Evolutionary conservation across 2,113 vertebrate species (phyloP).

Genomic region (Electrona antarctica): DNA sequence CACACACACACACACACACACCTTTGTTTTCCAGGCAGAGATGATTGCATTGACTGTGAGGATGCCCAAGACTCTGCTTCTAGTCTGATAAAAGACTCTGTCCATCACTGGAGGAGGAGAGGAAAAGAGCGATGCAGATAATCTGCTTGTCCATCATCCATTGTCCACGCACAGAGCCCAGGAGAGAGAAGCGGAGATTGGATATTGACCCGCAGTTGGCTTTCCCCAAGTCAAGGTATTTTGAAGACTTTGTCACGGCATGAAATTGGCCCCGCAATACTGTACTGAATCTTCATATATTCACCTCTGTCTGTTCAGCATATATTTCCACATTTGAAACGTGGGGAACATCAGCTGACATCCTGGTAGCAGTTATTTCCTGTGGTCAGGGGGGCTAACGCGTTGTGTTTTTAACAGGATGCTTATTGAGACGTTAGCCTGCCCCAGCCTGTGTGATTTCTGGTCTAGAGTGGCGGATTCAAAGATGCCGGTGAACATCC

Average conservation of each 20-base stretch:
- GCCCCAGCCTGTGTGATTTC: too few species aligned
- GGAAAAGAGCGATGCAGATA: conserved; percentile 45
- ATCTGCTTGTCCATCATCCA: conserved; percentile 68
- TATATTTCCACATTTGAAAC: conserved; percentile 18
- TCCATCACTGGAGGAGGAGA: conserved; percentile 51
- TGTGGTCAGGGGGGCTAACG: not conserved
- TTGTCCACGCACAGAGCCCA: conserved; percentile 59
- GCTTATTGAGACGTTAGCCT: too few species aligned
- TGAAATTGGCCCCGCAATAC: conserved; percentile 29
- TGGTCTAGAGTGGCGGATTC: too few species aligned
- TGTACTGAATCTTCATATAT: conserved; percentile 7
- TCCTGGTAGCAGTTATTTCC: conserved; percentile 14
- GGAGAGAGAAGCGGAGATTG: conserved; percentile 57
- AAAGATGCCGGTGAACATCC: too few species aligned
- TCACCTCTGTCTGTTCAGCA: conserved; percentile 20
- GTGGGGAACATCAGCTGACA: conserved; percentile 1
- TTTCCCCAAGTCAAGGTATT: conserved; percentile 47
- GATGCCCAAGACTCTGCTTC: conserved; percentile 51
- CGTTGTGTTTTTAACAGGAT: conserved; percentile 9
- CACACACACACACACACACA: not conserved
- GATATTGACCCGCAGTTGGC: conserved; percentile 66
- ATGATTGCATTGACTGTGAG: conserved; percentile 63
- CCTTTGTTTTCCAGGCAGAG: conserved; percentile 36
- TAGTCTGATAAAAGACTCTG: conserved; percentile 65
- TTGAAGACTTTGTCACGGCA: conserved; percentile 59